phyloP scores from a whole-genome alignment of 2,888 invertebrate genomes.

The Platycheirus albimanus region DNA sequence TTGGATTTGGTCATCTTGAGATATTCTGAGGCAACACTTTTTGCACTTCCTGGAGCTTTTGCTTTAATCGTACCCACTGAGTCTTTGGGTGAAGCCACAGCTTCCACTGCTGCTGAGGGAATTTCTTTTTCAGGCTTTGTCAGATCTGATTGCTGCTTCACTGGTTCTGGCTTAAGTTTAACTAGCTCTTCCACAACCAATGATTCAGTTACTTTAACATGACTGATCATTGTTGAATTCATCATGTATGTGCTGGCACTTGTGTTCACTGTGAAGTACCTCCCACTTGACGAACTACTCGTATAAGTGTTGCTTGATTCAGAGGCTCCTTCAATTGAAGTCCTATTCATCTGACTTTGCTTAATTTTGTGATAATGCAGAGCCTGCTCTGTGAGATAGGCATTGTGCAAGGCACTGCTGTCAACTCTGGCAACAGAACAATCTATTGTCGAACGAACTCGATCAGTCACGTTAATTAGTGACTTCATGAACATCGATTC shows the following conservation, averaged over 20 bases:
- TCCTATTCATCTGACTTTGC: constrained; percentile 84
- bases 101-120: neutral
- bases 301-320: constrained; percentile 82
- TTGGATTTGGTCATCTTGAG: constrained; percentile 84
- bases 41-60: constrained; percentile 81
- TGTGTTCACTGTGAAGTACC: constrained; percentile 28
- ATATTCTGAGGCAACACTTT: constrained; percentile 87
- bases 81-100: constrained; percentile 14
- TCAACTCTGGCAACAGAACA: constrained; percentile 78
- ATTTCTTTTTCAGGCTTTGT: constrained; percentile 39
- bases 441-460: constrained; percentile 78
- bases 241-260: constrained; percentile 19
- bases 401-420: constrained; percentile 88
- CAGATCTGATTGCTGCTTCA: constrained; percentile 5
- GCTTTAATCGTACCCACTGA: constrained; percentile 1
- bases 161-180: neutral
- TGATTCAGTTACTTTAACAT: neutral
- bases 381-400: constrained; percentile 89
- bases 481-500: constrained; percentile 81
- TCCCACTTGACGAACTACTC: constrained; percentile 72
- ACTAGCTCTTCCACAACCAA: constrained; percentile 24
- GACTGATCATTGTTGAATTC: constrained; percentile 14
- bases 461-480: constrained; percentile 81
- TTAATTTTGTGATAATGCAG: constrained; percentile 88
- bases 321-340: constrained; percentile 84